A percentile compares a stretch with the other conserved stretches of the same genome.
Conservation (phyloP, 2,797 vertebrate species). For the Xiphorhynchus erythropygius region DNA sequence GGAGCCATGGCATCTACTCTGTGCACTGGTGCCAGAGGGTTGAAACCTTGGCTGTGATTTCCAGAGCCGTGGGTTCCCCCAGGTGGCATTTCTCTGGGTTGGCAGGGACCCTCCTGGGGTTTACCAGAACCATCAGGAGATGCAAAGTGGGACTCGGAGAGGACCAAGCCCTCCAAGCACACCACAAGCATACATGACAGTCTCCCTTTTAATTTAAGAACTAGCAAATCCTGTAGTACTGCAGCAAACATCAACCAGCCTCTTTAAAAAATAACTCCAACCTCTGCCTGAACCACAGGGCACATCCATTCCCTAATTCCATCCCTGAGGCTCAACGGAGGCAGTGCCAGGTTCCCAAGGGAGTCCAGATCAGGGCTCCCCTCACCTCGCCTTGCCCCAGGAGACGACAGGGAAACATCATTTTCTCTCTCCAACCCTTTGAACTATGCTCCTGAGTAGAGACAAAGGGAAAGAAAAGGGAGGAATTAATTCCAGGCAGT, state of each 20-base stretch:
- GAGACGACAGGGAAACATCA: not conserved
- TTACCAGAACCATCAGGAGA: not conserved
- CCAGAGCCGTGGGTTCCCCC: fast-evolving
- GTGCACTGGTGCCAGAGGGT: not conserved
- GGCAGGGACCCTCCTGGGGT: not conserved
- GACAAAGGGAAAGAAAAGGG: conserved; percentile 2
- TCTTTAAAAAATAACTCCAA: not conserved
- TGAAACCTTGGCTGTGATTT: not conserved
- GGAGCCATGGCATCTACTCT: fast-evolving
- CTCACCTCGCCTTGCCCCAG: fast-evolving
- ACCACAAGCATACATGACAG: fast-evolving
- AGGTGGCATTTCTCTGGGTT: not conserved
- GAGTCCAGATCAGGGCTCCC: not conserved
- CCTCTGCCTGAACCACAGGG: not conserved
- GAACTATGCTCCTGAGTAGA: not conserved
- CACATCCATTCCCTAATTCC: not conserved
- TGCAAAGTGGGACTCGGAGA: not conserved
- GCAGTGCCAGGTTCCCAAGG: fast-evolving
- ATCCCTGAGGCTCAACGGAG: not conserved
- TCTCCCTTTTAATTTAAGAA: not conserved
- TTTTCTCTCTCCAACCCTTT: not conserved
- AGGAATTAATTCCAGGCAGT: conserved; percentile 29
- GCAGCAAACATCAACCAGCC: not conserved
- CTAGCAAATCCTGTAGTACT: not conserved
- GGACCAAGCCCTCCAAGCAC: not conserved